These are phyloP conservation scores for Coreoperca whiteheadi DNA, from an alignment of 2,113 vertebrate species.

Conservation along the genomic window DNA sequence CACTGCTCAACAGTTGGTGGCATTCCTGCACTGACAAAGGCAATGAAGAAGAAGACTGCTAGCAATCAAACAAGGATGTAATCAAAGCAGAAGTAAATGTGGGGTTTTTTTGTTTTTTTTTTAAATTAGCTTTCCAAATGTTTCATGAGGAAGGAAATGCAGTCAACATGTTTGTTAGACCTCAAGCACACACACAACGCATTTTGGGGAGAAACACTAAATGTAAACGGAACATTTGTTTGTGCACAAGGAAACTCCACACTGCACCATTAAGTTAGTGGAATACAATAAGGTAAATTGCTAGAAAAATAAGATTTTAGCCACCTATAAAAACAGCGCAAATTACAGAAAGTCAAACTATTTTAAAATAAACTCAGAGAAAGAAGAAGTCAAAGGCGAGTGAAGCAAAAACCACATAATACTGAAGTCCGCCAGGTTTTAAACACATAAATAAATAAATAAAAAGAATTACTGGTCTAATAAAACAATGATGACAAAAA, in stretches of 20 bases:
- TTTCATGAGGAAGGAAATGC: background rate
- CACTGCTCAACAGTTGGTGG: background rate
- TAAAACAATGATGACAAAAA: background rate
- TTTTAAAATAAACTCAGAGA: background rate
- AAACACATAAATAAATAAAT: constrained; percentile 18
- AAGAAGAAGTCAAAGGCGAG: background rate
- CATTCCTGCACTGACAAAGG: background rate
- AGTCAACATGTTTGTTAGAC: background rate
- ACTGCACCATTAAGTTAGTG: background rate
- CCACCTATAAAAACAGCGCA: background rate
- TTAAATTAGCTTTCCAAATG: background rate
- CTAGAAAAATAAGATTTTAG: background rate
- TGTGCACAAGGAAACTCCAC: too few relatives aligned
- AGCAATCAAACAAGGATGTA: too few relatives aligned
- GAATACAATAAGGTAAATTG: background rate
- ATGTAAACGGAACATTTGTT: background rate
- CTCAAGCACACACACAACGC: background rate
- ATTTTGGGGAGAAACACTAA: background rate
- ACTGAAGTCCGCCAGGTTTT: background rate
- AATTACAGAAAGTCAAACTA: background rate
- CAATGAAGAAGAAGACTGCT: background rate
- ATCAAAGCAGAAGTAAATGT: too few relatives aligned
- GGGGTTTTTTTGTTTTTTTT: too few relatives aligned
- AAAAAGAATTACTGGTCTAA: background rate
- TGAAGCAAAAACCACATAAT: background rate